Base-by-base conservation (phyloP, 2,888 invertebrate genomes). In the Ferdinandea cuprea region DNA sequence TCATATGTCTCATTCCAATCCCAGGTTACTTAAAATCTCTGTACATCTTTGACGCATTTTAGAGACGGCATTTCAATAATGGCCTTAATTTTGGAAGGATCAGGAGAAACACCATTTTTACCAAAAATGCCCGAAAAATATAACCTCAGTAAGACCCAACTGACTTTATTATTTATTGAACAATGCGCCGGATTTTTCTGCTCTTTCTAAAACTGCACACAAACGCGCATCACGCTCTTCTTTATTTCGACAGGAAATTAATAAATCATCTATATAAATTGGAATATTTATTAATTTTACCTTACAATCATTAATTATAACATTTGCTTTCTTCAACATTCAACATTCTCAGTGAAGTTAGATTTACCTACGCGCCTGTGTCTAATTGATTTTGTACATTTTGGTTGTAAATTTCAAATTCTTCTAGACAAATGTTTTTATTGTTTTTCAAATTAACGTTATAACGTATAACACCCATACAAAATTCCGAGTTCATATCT, bases 21-120 rank as follows among this genome's bases (percentile, higher is more conserved):
- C 78, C 58, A 86, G 21, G 65, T 68, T 13, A 59, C 76, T 17
- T 59, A 21, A 48, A 73, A 79, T 21, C 56, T 3, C 9, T 78
- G 71, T 15, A 78, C 25, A 5, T 65, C 78, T 46, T 61, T 65
- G 1, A 40, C 30, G 15, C 17, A 30, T 40, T 2, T 61, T 13
- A 73, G 73, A 7, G 35, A n/a, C 11, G 28, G 15, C 44, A 80
- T 73, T 28, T 73, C 35, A 4, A 4, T 3, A 9, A 80, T 80
- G 2, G 72, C 58, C 28, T 66, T 37, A 6, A 63, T 48, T 58
- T 65, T 68, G 1, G 44, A 28, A 2, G 3, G 30, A 50, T 79
- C 52, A 8, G 42, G 9, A 2, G 15, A 40, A 15, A 72, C 37
- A 11, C 72, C 56, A 6, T 48, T 21, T 56, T 61, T 21, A n/a